Evolutionary conservation across 1,140 invertebrate species (phyloP).

Genomic region (Drosophila mayri): DNA sequence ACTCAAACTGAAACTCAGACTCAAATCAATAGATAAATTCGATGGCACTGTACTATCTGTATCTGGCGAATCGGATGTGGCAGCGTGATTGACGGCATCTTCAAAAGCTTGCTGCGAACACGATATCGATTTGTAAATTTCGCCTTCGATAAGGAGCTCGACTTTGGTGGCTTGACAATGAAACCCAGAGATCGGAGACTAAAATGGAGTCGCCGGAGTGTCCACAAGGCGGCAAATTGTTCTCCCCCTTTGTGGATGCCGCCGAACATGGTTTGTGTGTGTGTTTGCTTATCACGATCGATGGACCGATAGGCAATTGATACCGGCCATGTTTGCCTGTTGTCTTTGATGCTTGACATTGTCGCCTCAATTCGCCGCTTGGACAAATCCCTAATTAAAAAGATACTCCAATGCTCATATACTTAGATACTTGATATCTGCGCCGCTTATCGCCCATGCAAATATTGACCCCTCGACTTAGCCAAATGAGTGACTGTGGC

Average conservation of each 20-base stretch:
- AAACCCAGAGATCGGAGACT: constrained; percentile 54
- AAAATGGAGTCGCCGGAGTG: constrained; percentile 49
- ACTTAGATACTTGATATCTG: constrained; percentile 22
- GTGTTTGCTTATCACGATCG: constrained; percentile 66
- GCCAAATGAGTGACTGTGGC: constrained; percentile 38
- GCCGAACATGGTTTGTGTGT: constrained; percentile 62
- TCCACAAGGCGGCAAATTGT: constrained; percentile 44
- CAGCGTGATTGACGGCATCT: constrained; percentile 66
- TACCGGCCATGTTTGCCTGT: constrained; percentile 44
- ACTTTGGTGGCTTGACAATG: constrained; percentile 71
- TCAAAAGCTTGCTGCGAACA: constrained; percentile 46
- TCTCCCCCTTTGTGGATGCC: constrained; percentile 58
- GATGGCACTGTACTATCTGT: constrained; percentile 43
- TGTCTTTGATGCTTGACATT: constrained; percentile 55
- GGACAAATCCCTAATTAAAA: constrained; percentile 80
- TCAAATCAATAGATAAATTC: constrained; percentile 81
- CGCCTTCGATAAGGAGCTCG: constrained; percentile 47
- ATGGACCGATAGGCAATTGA: constrained; percentile 50
- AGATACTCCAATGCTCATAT: constrained; percentile 23
- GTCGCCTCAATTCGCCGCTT: constrained; percentile 21
- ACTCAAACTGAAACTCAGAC: constrained; percentile 34
- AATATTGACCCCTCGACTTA: constrained; percentile 42
- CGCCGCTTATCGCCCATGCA: constrained; percentile 34
- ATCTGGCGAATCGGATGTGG: constrained; percentile 70
- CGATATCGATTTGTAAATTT: constrained; percentile 65